These are phyloP conservation scores for Hemicentrotus pulcherrimus DNA, from an alignment of 35 echinoderm and acorn worm genomes.

Conservation along the genomic window DNA sequence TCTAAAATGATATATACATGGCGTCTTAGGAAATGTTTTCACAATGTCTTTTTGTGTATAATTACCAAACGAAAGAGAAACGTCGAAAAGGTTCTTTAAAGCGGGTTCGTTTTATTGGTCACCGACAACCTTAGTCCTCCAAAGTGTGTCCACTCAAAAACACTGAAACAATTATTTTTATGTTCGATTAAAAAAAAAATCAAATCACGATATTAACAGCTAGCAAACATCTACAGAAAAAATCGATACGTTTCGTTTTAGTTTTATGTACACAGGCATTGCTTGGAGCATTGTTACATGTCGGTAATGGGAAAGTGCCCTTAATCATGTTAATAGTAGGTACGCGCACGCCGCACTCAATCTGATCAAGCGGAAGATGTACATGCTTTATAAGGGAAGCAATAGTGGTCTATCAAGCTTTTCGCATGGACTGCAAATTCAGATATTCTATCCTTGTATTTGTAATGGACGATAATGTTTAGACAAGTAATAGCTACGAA, in stretches of 20 bases:
- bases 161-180: no score
- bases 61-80: no score
- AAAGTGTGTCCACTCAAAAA: no score
- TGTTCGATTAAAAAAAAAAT: neutral
- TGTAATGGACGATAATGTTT: neutral
- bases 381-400: no score
- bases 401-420: neutral
- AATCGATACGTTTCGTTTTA: neutral
- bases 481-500: neutral
- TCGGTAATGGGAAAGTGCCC: neutral
- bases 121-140: no score
- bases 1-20: no score
- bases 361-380: neutral
- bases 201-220: neutral
- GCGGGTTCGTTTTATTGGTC: no score
- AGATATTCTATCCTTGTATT: neutral
- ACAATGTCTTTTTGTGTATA: no score
- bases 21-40: no score
- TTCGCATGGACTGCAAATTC: neutral
- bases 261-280: neutral
- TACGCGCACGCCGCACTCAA: neutral
- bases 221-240: neutral
- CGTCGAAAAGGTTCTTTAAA: no score
- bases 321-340: neutral
- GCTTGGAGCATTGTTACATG: neutral